Conservation (phyloP, 1,140 invertebrate species). For the Drosophila burlai region DNA sequence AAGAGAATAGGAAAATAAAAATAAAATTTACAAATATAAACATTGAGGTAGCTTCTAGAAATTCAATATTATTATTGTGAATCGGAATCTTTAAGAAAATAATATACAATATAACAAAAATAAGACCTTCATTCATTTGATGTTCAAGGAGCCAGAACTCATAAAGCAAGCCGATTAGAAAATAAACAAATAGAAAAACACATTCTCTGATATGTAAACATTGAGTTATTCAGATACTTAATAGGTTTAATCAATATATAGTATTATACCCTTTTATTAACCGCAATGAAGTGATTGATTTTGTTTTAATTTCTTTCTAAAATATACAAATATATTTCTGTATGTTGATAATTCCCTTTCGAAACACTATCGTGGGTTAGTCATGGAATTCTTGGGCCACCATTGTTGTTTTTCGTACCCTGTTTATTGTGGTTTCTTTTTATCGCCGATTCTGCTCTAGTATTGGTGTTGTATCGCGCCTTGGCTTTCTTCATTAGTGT, state of each 20-base stretch:
- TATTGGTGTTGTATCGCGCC: slow-evolving; percentile 41
- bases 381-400: slow-evolving; percentile 58
- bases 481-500: slow-evolving; percentile 67
- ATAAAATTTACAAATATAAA: slow-evolving; percentile 16
- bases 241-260: background rate
- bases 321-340: slow-evolving; percentile 1
- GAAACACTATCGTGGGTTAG: slow-evolving; percentile 29
- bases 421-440: slow-evolving; percentile 49
- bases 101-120: background rate
- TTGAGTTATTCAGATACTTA: slow-evolving; percentile 2
- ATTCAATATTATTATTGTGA: background rate
- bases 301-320: background rate
- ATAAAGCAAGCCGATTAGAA: background rate
- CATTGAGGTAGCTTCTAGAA: slow-evolving; percentile 8
- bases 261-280: background rate
- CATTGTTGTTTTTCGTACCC: slow-evolving; percentile 26
- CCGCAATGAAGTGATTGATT: no score
- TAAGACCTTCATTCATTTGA: background rate
- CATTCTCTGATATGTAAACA: slow-evolving; percentile 2
- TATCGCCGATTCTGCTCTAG: slow-evolving; percentile 22
- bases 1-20: background rate
- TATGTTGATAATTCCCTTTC: background rate
- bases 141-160: slow-evolving; percentile 2
- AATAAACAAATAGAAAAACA: slow-evolving; percentile 6
- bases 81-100: background rate